Evolutionary conservation across 2,888 invertebrate species (phyloP), one percentile per base, ranked within the genome.

Genomic region (Euproctis similis): DNA sequence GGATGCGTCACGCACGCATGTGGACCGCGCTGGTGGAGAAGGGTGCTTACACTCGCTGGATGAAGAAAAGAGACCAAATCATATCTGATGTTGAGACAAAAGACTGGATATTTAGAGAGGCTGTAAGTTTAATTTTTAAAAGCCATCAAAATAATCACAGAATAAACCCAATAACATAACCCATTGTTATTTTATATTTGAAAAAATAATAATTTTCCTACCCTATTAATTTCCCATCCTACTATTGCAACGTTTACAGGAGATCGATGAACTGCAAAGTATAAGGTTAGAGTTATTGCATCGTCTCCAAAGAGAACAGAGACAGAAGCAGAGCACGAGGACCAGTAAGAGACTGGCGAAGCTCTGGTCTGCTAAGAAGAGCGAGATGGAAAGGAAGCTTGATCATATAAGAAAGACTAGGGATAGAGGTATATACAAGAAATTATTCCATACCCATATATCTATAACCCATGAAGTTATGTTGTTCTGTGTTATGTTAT

Each of bases 61-160:
- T 87, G 56, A 88, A 89, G 50, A 77, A 84, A 26, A 76, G 90
- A 2, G 80, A 87, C 8, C 78, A 76, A n/a, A 88, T 94, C 51
- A 87, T 95, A 39, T 88, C 88, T 26, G 91, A 92, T n/a, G 87
- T 95, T 41, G 95, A 95, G 67, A 87, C 90, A 35, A 91, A 93
- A 46, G 91, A 94, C 56, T 95, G 94, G 94, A 87, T 91, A 6
- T 90, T 92, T 29, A 86, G 95, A 36, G 94, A 95, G 60, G 87
- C 90, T 42, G 92, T 91, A 53, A 58, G 56, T 44, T 9, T 38
- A 9, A n/a, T n/a, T n/a, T n/a, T n/a, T n/a, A n/a, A n/a, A n/a
- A n/a, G n/a, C n/a, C n/a, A n/a, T n/a, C n/a, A n/a, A n/a, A n/a
- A n/a, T n/a, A n/a, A n/a, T n/a, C n/a, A n/a, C n/a, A n/a, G n/a